Evolutionary conservation across 1,140 invertebrate species (phyloP), one percentile per base, ranked within the genome.

Genomic region (Cydia strobilella): DNA sequence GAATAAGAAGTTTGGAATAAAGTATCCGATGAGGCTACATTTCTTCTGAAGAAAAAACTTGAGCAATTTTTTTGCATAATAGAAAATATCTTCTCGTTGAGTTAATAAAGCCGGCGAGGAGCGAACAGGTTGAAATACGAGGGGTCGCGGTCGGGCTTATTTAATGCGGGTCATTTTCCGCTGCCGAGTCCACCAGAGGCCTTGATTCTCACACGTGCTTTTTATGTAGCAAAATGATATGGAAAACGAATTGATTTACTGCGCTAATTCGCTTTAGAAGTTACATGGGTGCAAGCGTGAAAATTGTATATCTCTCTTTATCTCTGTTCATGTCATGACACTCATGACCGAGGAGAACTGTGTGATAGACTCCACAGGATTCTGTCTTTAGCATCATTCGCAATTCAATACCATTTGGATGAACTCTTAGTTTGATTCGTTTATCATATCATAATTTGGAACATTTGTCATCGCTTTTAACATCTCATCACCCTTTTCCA

Each of bases 71-170:
- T 69, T 35, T 69, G 65, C 65, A 69, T 69, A 69, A 69, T 69
- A 69, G 65, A 69, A 69, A 69, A 69, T 69, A 69, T 69, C 27
- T 27, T 66, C 63, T 35, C 27, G 65, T 69, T 15, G 65, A 69
- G 65, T 69, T 69, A 69, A 69, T 69, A 69, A 69, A 42, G 65
- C 31, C n/a, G 65, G 31, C n/a, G 63, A 31, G 63, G 63, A 69
- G 65, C 65, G 65, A 69, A 69, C 65, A 69, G 65, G 65, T 69
- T 69, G 65, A 69, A 69, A 69, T 69, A 69, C 65, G 65, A 69
- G 65, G 65, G 65, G 65, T 69, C 65, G 65, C 31, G 65, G 65
- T 35, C 65, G 65, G 63, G 63, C 27, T 35, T 35, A 35, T 35
- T 39, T 69, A 69, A 69, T 69, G 65, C 65, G 35, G 65, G 65